Conservation (phyloP, 2,888 invertebrate genomes). For the Melanchra persicariae region DNA sequence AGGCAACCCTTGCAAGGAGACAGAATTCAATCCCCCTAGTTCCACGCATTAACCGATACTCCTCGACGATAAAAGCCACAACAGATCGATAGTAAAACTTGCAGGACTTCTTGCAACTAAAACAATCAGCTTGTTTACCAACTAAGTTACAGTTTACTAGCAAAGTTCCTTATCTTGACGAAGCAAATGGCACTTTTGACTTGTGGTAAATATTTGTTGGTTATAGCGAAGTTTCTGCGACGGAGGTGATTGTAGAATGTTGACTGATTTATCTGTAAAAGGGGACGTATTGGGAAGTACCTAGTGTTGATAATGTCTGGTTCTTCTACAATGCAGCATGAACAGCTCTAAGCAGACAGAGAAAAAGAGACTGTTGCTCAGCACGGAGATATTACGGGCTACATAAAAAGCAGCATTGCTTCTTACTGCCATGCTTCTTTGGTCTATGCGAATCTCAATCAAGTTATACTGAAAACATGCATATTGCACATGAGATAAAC, state of each 20-base stretch:
- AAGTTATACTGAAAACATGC: no score
- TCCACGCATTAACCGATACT: constrained; percentile 17
- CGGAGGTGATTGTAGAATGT: not conserved
- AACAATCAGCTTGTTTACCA: constrained; percentile 51
- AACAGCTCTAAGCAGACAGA: not conserved
- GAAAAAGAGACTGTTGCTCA: no score
- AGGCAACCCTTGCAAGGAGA: no score
- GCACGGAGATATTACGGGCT: no score
- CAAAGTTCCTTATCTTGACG: constrained; percentile 51
- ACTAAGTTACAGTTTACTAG: constrained; percentile 29
- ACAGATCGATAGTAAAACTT: constrained; percentile 42
- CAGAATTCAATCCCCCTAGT: not conserved
- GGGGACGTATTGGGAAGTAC: no score
- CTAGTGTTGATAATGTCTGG: not conserved
- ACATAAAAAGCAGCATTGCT: no score
- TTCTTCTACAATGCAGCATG: not conserved
- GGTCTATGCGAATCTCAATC: no score
- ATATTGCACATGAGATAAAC: no score
- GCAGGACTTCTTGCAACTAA: constrained; percentile 49
- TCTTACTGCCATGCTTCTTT: no score
- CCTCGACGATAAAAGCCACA: constrained; percentile 1
- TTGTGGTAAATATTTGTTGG: constrained; percentile 32
- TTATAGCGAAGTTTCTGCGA: not conserved
- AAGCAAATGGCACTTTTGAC: constrained; percentile 48
- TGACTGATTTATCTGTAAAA: not conserved